Percentiles rank a stretch among this genome's conserved stretches.
Conservation (phyloP, 2,113 vertebrate species). For the Hydrolagus affinis region DNA sequence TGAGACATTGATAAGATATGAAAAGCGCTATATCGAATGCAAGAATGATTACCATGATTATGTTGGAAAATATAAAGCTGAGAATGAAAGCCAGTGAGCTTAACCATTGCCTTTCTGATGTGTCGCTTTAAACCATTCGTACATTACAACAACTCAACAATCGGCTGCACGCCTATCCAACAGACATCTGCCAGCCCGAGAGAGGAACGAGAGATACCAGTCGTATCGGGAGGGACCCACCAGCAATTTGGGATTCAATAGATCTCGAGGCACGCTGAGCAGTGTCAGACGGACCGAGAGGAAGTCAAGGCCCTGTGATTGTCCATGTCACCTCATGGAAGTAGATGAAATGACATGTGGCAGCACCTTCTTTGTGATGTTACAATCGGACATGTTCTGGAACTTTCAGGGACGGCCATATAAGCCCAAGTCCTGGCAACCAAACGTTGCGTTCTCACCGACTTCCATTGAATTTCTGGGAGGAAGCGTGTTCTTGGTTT, state of each 20-base stretch:
- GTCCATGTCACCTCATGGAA: constrained; percentile 24
- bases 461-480: not conserved
- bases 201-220: not conserved
- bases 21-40: too few species aligned
- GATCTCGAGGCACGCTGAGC: not conserved
- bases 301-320: not conserved
- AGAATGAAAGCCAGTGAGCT: not conserved
- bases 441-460: not conserved
- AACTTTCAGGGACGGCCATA: constrained; percentile 35
- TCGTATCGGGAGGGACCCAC: not conserved
- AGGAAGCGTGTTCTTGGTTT: not conserved
- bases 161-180: too few species aligned
- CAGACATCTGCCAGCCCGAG: not conserved
- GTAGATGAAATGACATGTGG: not conserved
- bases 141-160: constrained; percentile 4
- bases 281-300: not conserved
- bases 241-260: not conserved
- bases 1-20: too few species aligned
- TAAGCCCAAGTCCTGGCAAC: constrained; percentile 19
- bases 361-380: constrained; percentile 40
- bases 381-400: constrained; percentile 45
- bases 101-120: not conserved
- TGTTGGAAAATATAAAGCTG: not conserved
- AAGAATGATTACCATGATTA: too few species aligned
- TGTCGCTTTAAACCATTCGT: constrained; percentile 14